These are phyloP conservation scores for Druceiella hillmani DNA, from an alignment of 2,888 invertebrate species.

Conservation along the genomic window DNA sequence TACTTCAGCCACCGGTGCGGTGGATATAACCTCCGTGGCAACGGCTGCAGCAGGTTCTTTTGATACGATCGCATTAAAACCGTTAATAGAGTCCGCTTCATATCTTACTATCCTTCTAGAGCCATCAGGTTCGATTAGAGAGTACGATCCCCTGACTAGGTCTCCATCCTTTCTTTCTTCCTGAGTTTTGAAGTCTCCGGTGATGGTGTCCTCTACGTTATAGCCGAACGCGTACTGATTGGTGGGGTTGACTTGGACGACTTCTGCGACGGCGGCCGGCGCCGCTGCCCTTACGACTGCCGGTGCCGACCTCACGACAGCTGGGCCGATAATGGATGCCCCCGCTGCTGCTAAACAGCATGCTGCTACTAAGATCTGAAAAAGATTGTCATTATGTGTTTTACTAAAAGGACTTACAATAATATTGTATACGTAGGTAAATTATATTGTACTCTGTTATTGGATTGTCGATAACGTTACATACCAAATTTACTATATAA, in stretches of 20 bases:
- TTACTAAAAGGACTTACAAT: no score
- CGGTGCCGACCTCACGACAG: no score
- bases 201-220: constrained; percentile 41
- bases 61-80: constrained; percentile 45
- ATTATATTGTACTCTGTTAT: no score
- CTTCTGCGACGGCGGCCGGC: constrained; percentile 11
- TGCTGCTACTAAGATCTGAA: no score
- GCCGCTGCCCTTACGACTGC: constrained; percentile 2
- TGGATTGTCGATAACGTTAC: no score
- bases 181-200: constrained; percentile 46
- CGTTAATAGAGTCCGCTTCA: constrained; percentile 41
- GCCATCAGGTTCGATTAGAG: constrained; percentile 43
- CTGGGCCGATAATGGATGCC: no score
- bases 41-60: constrained; percentile 36
- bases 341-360: no score
- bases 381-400: no score
- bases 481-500: no score
- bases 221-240: constrained; percentile 45
- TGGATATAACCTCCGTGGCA: no score
- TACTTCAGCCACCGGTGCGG: no score
- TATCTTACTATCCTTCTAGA: constrained; percentile 43
- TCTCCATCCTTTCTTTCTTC: constrained; percentile 43
- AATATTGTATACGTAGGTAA: no score
- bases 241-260: constrained; percentile 25
- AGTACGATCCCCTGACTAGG: constrained; percentile 44